Evolutionary conservation across 35 echinoderm and acorn worm genomes (phyloP), one percentile per base, ranked within the genome.

Genomic region (Ptychodera flava): DNA sequence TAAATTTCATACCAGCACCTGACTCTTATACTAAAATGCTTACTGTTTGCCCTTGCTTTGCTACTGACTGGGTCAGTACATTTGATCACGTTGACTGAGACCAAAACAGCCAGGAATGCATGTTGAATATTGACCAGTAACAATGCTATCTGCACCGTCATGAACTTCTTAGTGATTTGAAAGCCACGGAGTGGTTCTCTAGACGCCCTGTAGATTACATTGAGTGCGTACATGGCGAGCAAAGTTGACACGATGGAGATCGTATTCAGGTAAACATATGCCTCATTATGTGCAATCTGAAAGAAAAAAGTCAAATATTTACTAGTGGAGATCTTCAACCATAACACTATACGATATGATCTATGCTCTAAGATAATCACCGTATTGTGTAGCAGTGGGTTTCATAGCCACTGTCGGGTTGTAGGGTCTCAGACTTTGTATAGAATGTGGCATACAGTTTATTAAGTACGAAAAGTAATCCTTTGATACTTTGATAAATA

Each of bases 121-220:
- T 88, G 83, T 83, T 99, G 96, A 27, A 78, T 53, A 29, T 88
- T 94, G 53, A 94, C 87, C 33, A 93, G 76, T 16, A 99, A 90
- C 81, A 99, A 81, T 29, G 88, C 87, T 28, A 99, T 75, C 88
- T 99, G 92, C 14, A 99, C 81, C 16, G 88, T 79, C 37, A 92
- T 88, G 79, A 99, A 99, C 91, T 99, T 98, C 35, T 92, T 86
- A 16, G 81, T 88, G 32, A 98, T 90, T n/a, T 82, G 31, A 83
- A 86, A 94, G 30, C 88, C 82, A 14, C 38, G 33, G 29, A 98
- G 88, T 0, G 95, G 92, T 52, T 86, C 90, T 36, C 84, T 86
- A 10, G 95, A 94, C 36, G 87, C 90, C 15, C 81, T 87, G 30
- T 94, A 78, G 76, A 98, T 84, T 36, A 94, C 91, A 45, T 92